Evolutionary conservation across 2,888 invertebrate species (phyloP), one percentile per base, ranked within the genome.

Genomic region (Scaptomyza flava): DNA sequence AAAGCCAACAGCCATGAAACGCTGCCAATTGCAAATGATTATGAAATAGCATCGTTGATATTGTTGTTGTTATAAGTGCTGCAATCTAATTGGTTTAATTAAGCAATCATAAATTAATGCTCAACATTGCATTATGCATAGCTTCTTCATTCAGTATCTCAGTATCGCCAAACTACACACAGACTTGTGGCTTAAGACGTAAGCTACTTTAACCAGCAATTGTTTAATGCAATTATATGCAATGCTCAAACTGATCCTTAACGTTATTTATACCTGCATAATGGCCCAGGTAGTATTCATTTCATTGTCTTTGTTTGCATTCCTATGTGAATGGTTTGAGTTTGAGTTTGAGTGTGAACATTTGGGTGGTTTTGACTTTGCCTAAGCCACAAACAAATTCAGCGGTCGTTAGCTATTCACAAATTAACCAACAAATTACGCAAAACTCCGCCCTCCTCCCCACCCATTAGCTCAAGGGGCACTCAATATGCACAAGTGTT

Each of bases 91-190:
- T 85, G 87, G 77, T 71, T 87, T 81, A 85, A 85, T 87, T 82
- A 87, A 77, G 81, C 73, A 79, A 79, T 85, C 85, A 82, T 82
- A 82, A 85, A 85, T 84, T 85, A 85, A 84, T 81, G 64, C 61
- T 23, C 43, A 54, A 62, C 60, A 64, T 62, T 69, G 65, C 54
- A 66, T 58, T 62, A 63, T 47, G 53, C 51, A 68, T 51, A 50
- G 70, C 14, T n/a, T 14, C 50, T 70, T 47, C 70, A 51, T 52
- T 57, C 27, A 27, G 4, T 6, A 6, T 38, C 47, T 7, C 46
- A 7, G 58, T 48, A 63, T 38, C 42, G 3, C 27, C 23, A 11
- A 4, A 9, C 3, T 8, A 3, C 33, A 3, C 11, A 34, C 33
- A 34, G 7, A 23, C 4, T n/a, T 8, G 11, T 7, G 23, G 62